These are phyloP conservation scores for Euleptes europaea DNA, from an alignment of 2,113 vertebrate species.

Conservation along the genomic window DNA sequence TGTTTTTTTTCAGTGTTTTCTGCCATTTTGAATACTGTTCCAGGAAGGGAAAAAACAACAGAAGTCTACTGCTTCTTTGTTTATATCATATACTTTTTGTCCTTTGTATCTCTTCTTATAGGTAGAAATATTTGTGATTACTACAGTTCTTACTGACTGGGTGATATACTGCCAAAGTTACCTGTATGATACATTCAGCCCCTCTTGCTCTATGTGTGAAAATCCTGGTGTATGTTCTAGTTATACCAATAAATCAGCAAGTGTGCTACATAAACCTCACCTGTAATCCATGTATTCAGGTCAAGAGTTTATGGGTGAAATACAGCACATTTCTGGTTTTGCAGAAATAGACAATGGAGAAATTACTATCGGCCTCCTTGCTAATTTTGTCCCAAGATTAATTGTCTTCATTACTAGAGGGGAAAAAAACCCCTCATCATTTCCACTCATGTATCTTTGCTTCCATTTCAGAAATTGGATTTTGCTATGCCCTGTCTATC, in stretches of 20 bases:
- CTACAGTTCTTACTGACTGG: background rate
- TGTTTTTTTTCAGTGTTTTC: background rate
- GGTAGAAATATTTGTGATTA: background rate
- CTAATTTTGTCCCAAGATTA: background rate
- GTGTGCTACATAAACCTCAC: background rate
- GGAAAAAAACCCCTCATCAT: background rate
- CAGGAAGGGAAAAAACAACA: background rate
- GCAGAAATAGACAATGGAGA: background rate
- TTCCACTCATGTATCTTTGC: background rate
- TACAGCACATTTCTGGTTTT: background rate
- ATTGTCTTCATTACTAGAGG: background rate
- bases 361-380: background rate
- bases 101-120: background rate
- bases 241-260: background rate
- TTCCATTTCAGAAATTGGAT: background rate
- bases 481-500: background rate
- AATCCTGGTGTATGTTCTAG: background rate
- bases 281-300: background rate
- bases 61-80: background rate
- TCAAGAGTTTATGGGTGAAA: constrained; percentile 2
- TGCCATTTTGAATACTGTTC: background rate
- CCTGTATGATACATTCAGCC: background rate
- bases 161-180: background rate
- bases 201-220: background rate
- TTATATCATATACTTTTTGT: background rate